phyloP scores from a whole-genome alignment of 2,113 vertebrate species.

The Heterotilapia buettikoferi region DNA sequence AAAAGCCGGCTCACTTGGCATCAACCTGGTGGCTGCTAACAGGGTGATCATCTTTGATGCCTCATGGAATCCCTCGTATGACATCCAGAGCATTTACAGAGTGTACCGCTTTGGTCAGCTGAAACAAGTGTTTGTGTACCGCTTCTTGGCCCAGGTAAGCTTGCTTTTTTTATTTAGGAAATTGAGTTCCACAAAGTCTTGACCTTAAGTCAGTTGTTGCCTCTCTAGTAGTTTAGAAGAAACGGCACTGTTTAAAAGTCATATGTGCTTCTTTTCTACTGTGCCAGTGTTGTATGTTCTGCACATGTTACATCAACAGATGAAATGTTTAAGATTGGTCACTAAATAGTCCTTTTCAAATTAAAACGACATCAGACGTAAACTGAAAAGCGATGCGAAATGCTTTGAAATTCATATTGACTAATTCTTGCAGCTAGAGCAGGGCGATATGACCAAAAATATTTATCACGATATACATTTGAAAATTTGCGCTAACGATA shows the following conservation, averaged over 20 bases:
- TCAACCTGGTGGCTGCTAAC: conserved; percentile 93
- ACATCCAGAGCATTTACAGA: conserved; percentile 97
- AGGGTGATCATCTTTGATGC: conserved; percentile 96
- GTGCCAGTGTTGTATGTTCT: neutral
- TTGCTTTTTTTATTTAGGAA: neutral
- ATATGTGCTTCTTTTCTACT: neutral
- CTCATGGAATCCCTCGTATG: conserved; percentile 95
- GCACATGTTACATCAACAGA: neutral
- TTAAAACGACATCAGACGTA: neutral
- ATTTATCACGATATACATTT: no score
- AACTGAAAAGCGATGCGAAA: neutral
- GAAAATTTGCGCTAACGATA: no score
- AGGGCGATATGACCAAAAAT: no score
- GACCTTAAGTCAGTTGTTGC: neutral
- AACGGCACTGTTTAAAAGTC: neutral
- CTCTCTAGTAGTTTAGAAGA: neutral
- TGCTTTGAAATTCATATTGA: neutral
- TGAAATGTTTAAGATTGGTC: neutral
- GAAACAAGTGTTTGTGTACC: conserved; percentile 91
- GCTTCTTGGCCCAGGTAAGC: conserved; percentile 92
- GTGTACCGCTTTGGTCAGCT: conserved; percentile 95
- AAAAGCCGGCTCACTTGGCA: conserved; percentile 91
- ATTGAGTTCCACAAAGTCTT: neutral
- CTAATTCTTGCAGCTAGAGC: neutral
- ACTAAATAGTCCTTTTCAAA: neutral